Evolutionary conservation across 2,888 invertebrate species (phyloP).

Genomic region (Poecilobothrus nobilitatus): DNA sequence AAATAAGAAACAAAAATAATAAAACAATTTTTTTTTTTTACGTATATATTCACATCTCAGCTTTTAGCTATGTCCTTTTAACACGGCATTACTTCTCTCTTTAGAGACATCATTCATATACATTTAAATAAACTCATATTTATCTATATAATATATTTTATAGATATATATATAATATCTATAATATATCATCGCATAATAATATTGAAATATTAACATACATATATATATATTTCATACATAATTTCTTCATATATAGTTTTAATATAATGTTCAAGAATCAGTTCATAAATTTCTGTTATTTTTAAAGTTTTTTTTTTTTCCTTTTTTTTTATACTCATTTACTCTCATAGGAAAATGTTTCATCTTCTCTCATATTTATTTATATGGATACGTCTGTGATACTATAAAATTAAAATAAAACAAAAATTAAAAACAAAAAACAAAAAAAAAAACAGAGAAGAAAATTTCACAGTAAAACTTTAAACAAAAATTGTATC

Average conservation of each 20-base stretch:
- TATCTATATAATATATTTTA: background rate
- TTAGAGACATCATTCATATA: background rate
- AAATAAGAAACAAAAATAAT: background rate
- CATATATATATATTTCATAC: too few relatives aligned
- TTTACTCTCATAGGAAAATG: background rate
- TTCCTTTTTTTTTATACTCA: background rate
- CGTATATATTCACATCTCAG: background rate
- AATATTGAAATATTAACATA: too few relatives aligned
- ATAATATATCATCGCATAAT: too few relatives aligned
- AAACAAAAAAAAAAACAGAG: background rate
- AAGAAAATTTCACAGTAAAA: background rate
- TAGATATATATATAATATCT: too few relatives aligned
- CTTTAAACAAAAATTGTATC: background rate
- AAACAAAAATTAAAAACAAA: background rate
- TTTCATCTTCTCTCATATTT: background rate
- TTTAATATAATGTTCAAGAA: background rate
- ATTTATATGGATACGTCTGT: background rate
- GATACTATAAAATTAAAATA: background rate
- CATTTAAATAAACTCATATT: background rate
- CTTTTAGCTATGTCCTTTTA: conserved; percentile 1
- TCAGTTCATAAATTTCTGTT: background rate
- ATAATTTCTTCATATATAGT: too few relatives aligned
- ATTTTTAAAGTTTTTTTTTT: too few relatives aligned
- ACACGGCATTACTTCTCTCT: background rate
- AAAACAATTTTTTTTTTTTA: too few relatives aligned